These are phyloP conservation scores for Heliconius hermathena DNA, from an alignment of 1,140 invertebrate genomes.

Conservation along the genomic window DNA sequence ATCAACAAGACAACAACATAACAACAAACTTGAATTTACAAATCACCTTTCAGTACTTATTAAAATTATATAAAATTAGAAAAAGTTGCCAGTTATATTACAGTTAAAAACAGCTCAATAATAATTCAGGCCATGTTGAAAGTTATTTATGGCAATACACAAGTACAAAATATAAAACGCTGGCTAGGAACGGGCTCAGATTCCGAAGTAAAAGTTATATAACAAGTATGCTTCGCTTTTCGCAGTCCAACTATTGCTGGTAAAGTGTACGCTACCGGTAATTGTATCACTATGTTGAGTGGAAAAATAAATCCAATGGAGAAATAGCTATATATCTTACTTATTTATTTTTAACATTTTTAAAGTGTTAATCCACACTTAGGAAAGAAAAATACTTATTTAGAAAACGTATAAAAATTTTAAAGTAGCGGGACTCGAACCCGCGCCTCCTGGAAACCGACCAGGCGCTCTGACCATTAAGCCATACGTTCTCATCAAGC, in stretches of 20 bases:
- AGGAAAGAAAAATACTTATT: too few relatives aligned
- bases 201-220: constrained; percentile 22
- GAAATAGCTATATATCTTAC: constrained; percentile 17
- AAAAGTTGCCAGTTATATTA: neutral
- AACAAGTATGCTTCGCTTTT: constrained; percentile 26
- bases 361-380: too few relatives aligned
- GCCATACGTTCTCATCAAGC: too few relatives aligned
- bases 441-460: too few relatives aligned
- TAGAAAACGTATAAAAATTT: too few relatives aligned
- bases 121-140: neutral
- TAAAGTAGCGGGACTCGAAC: too few relatives aligned
- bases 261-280: constrained; percentile 39
- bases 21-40: too few relatives aligned
- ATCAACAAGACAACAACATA: too few relatives aligned
- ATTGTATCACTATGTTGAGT: constrained; percentile 42
- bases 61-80: neutral
- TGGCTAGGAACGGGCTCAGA: constrained; percentile 20
- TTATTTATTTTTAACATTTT: neutral
- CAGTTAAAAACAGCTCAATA: neutral
- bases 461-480: too few relatives aligned
- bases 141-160: neutral
- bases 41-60: neutral
- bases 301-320: constrained; percentile 16
- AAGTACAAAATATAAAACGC: neutral
- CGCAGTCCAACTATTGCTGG: constrained; percentile 30